These are phyloP conservation scores for Harpegnathos saltator DNA, from an alignment of 1,140 invertebrate species.

Conservation along the genomic window DNA sequence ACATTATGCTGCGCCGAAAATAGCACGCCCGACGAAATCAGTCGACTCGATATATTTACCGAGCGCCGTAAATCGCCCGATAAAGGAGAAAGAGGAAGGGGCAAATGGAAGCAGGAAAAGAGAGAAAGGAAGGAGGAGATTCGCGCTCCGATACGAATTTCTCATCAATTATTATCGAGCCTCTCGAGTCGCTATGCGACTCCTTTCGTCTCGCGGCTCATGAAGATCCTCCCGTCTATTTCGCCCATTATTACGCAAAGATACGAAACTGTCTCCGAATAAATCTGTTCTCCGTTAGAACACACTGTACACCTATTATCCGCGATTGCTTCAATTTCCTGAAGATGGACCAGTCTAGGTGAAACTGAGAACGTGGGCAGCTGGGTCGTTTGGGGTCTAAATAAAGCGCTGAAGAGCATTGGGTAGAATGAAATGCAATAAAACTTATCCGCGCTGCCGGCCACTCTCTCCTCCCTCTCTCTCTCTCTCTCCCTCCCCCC, in stretches of 20 bases:
- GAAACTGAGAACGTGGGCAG: slow-evolving; percentile 29
- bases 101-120: no score
- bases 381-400: slow-evolving; percentile 37
- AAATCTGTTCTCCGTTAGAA: slow-evolving; percentile 7
- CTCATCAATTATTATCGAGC: neutral
- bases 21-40: slow-evolving; percentile 52
- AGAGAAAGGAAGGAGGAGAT: no score
- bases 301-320: neutral
- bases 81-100: neutral
- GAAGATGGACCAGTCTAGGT: slow-evolving; percentile 4
- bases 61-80: slow-evolving; percentile 10
- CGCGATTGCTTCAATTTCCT: slow-evolving; percentile 10
- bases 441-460: slow-evolving; percentile 36
- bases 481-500: no score
- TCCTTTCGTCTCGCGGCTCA: neutral
- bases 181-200: neutral
- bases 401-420: slow-evolving; percentile 39
- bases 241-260: neutral
- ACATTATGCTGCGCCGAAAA: slow-evolving; percentile 54
- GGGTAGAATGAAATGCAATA: slow-evolving; percentile 56
- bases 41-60: slow-evolving; percentile 59
- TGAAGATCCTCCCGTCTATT: neutral
- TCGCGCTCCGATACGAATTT: neutral
- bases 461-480: neutral
- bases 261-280: neutral